Evolutionary conservation across 2,888 invertebrate species (phyloP), one percentile per base, ranked within the genome.

Genomic region (Slavum lentiscoides): DNA sequence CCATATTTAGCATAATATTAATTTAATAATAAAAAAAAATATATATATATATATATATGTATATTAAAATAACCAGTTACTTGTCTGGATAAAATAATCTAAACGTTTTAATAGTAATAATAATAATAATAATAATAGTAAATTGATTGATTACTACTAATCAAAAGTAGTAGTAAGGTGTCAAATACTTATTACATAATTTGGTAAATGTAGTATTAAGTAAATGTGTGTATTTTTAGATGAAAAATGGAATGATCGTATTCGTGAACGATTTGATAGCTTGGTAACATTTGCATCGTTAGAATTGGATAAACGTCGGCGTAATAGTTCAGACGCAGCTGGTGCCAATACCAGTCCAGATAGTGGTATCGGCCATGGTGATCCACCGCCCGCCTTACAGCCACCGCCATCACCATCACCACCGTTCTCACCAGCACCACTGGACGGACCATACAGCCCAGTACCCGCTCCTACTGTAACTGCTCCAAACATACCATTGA

Each of bases 231-330:
- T 39, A 64, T 70, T 80, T 30, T 80, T 64, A 80, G 77, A 80
- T 70, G 91, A 93, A 84, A 94, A 94, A 87, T 96, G 96, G 96
- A 95, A 96, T 87, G 94, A 95, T 87, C 92, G 95, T 84, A 94
- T 96, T 85, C 94, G 94, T 86, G 95, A 94, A 84, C 95, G 95
- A 76, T 97, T 97, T 89, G 97, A 97, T 88, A 92, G 95, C 84
- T 89, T 97, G 85, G 94, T 97, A 84, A 96, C 95, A 82, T 94
- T 96, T 86, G 96, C 96, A 72, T 95, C 96, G 62, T 95, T 94
- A 21, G 96, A 96, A 85, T 89, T 96, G 86, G 95, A 94, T 86
- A 93, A 94, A 87, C 91, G 95, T 85, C 90, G 94, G 82, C 90
- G 94, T 82, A 94, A 94, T 53, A 81, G 81, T 74, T 74, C 73